Base-by-base conservation (phyloP, 2,888 invertebrate species). In the Macaria notata region DNA sequence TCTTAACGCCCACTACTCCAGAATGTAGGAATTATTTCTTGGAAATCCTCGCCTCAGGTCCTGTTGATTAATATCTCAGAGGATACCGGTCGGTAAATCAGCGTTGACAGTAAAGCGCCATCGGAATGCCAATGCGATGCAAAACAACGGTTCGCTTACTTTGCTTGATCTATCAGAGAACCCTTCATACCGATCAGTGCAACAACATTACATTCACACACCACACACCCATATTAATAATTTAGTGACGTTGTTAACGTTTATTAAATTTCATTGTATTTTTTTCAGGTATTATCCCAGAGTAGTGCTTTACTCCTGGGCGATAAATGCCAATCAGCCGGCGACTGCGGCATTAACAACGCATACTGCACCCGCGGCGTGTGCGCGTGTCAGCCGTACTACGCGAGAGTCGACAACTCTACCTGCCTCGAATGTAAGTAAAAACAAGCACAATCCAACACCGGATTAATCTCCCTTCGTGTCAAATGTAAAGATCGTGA, bases 351-450 rank as follows among this genome's bases (percentile, higher is more conserved):
- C 65, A 92, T 94, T 62, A 82, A 89, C 57, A 93, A 94, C 74
- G 93, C 95, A 64, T 92, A 92, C 62, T 96, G 96, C 81, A 84
- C 92, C 66, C 86, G 92, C 75, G 96, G 96, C 69, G 92, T 93
- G 66, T 97, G 97, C 88, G 93, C 94, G 59, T 97, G 97, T 84
- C 94, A 95, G 81, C 95, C 96, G 38, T 97, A 96, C 86, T 96
- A 94, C 84, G 96, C 97, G 39, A 93, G 93, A 79, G 94, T 94
- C 81, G 96, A 97, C 86, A 93, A 93, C 72, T 94, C 95, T 59
- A 93, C 93, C 63, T 97, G 97, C 88, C 92, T 97, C 71, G 96
- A 96, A 92, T 96, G 97, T 97, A 92, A 95, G 94, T 93, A 77
- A 61, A 33, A 56, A 52, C 51, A 9, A 44, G 29, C 36, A n/a